These are phyloP conservation scores for Heliconius sara DNA, from an alignment of 2,888 invertebrate species.

Conservation along the genomic window DNA sequence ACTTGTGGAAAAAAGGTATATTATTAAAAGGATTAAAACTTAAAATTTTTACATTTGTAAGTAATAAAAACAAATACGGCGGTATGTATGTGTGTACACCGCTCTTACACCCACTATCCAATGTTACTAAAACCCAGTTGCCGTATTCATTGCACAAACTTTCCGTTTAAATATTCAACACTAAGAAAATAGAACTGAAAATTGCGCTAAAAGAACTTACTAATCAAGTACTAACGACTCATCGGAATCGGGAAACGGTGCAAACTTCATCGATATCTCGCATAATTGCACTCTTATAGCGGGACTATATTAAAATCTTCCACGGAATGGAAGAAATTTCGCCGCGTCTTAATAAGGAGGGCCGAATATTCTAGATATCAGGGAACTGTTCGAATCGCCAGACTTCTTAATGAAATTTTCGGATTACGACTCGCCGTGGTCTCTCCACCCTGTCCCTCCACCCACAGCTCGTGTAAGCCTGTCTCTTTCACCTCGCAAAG, in stretches of 20 bases:
- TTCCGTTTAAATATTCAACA: slow-evolving; percentile 24
- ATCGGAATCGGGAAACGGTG: slow-evolving; percentile 53
- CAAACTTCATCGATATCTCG: slow-evolving; percentile 57
- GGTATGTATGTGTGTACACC: not conserved
- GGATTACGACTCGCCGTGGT: slow-evolving; percentile 74
- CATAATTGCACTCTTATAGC: slow-evolving; percentile 65
- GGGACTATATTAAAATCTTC: slow-evolving; percentile 72
- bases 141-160: slow-evolving; percentile 29
- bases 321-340: slow-evolving; percentile 71
- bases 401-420: slow-evolving; percentile 84
- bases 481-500: slow-evolving; percentile 75
- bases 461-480: slow-evolving; percentile 51
- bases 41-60: not conserved
- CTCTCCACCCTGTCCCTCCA: slow-evolving; percentile 58
- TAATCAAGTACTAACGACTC: slow-evolving; percentile 58
- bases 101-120: not conserved
- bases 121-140: slow-evolving; percentile 6
- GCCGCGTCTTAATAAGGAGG: slow-evolving; percentile 72
- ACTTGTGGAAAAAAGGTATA: too few species aligned
- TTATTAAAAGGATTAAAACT: not conserved
- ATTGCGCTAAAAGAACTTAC: slow-evolving; percentile 48
- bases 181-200: slow-evolving; percentile 42
- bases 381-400: slow-evolving; percentile 75
- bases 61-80: slow-evolving; percentile 2
- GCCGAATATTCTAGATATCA: slow-evolving; percentile 81